Evolutionary conservation across 2,797 vertebrate genomes (phyloP).

Genomic region (Gallinago solitaria): DNA sequence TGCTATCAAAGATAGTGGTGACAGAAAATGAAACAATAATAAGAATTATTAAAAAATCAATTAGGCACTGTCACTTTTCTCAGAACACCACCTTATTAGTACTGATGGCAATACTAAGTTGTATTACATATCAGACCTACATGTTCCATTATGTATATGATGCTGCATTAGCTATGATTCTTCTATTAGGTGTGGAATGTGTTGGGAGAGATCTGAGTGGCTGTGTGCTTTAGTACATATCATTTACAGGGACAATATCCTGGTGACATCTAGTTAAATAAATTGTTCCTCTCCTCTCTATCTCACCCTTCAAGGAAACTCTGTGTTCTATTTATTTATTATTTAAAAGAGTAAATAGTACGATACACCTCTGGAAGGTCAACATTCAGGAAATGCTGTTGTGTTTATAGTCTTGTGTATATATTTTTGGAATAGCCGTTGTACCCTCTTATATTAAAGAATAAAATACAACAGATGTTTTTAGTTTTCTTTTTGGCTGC

Average conservation of each 20-base stretch:
- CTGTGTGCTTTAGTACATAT: background rate
- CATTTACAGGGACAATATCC: background rate
- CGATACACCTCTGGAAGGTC: background rate
- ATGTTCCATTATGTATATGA: fast-evolving
- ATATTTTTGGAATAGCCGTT: background rate
- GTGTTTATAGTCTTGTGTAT: background rate
- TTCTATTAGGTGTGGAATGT: background rate
- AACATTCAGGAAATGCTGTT: background rate
- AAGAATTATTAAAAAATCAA: background rate
- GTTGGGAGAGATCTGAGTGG: background rate
- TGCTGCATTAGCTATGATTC: background rate
- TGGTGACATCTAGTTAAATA: background rate
- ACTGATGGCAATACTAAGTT: background rate
- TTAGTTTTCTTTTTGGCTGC: background rate
- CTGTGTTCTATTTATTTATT: background rate
- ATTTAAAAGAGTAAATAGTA: background rate
- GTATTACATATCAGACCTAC: background rate
- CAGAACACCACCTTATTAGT: background rate
- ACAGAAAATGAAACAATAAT: background rate
- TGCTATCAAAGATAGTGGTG: background rate
- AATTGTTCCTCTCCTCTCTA: background rate
- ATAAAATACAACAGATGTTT: background rate
- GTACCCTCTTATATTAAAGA: background rate
- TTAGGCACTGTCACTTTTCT: background rate
- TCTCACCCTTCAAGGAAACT: background rate